Evolutionary conservation across 2,113 vertebrate species (phyloP), one percentile per base, ranked within the genome.

Genomic region (Chauna torquata): DNA sequence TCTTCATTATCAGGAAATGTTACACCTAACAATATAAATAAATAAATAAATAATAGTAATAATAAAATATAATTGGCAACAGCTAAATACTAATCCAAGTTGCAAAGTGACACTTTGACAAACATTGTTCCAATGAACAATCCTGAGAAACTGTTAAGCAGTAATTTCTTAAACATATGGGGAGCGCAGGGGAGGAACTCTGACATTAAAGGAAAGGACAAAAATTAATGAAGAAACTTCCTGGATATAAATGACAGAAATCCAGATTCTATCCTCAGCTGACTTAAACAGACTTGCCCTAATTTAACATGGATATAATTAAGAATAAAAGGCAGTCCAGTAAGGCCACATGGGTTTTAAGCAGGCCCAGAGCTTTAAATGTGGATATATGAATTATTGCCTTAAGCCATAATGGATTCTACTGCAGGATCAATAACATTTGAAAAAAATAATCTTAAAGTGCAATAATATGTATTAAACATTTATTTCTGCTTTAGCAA

Each of bases 281-380:
- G 25, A 32, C 16, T 92, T 83, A 66, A 94, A 81, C 40, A 78
- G 47, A 61, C 32, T 36, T 84, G 18, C 12, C 92, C 8, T 70
- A 89, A 93, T 87, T 84, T 93, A 64, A 15, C 7, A 20, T 52
- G 52, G 59, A 28, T 88, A 68, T 93, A 95, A 88, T 93, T 93
- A 92, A 76, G 69, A 86, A 58, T 82, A 78, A 80, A 86, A 65
- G 50, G 30, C 59, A 77, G 44, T 52, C 76, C 92, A 65, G 34
- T 78, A 88, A 86, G 86, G 44, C 47, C 57, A 88, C 50, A 44
- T 49, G 57, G 15, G 50, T 66, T 95, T 92, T 75, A 79, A 82
- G 36, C 24, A 84, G 25, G 9, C n/a, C 27, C 22, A 59, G 52
- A 59, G 2, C 1, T 91, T 84, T 55, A 47, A 90, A 44, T 66